Percentiles rank a stretch among this genome's conserved stretches.
phyloP scores from a whole-genome alignment of 2,797 vertebrate species.

The Kryptopterus vitreolus region DNA sequence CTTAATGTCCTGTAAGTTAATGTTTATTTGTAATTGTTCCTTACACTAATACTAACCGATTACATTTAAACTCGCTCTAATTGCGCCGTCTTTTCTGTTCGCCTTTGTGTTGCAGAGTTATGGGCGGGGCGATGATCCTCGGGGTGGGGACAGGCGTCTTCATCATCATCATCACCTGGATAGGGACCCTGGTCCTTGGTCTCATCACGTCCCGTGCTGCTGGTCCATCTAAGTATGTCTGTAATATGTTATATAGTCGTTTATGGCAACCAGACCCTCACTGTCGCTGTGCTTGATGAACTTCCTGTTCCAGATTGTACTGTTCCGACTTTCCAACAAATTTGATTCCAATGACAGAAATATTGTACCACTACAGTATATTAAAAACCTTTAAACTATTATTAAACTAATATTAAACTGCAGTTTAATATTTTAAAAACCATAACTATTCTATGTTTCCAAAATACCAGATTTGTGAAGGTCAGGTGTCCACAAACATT shows the following conservation, averaged over 20 bases:
- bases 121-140: constrained; percentile 69
- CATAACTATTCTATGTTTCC: not conserved
- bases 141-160: constrained; percentile 84
- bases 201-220: constrained; percentile 66
- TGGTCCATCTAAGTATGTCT: constrained; percentile 77
- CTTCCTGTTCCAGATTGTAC: not conserved
- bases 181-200: constrained; percentile 72
- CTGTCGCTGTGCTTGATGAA: not conserved
- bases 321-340: not conserved
- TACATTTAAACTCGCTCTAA: not conserved
- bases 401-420: no score
- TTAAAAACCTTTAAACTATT: not conserved
- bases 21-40: not conserved
- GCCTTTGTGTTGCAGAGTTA: constrained; percentile 50
- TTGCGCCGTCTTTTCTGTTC: not conserved
- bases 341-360: not conserved
- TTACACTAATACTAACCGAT: not conserved
- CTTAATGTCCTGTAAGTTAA: not conserved
- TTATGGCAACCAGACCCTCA: not conserved
- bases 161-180: constrained; percentile 79
- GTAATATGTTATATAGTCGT: not conserved
- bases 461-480: not conserved
- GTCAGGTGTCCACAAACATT: not conserved
- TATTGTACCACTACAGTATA: not conserved
- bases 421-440: no score